These are phyloP conservation scores for Esox masquinongy DNA, from an alignment of 2,797 vertebrate species.

Conservation along the genomic window DNA sequence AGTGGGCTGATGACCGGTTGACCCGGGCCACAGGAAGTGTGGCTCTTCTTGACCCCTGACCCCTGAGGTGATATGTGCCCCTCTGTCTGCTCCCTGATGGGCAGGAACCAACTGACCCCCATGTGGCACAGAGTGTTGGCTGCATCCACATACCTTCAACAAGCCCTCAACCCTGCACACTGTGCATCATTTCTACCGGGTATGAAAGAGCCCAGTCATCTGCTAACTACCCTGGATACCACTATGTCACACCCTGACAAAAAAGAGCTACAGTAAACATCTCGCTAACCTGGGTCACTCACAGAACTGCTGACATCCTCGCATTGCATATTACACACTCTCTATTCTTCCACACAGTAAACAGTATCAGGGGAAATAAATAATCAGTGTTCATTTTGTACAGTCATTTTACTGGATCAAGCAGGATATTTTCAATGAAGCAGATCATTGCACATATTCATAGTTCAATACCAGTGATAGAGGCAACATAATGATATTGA, in stretches of 20 bases:
- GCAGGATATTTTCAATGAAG: not conserved
- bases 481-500: not conserved
- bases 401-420: not conserved
- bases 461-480: not conserved
- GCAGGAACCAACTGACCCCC: not conserved
- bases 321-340: too few relatives aligned
- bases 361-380: not conserved
- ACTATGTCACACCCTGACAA: too few relatives aligned
- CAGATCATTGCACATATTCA: not conserved
- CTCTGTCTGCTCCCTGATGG: not conserved
- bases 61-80: constrained; percentile 53
- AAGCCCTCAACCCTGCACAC: not conserved
- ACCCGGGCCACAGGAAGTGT: constrained; percentile 66
- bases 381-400: not conserved
- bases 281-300: not conserved
- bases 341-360: not conserved
- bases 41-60: constrained; percentile 70
- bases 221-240: not conserved
- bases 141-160: not conserved
- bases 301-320: constrained; percentile 1
- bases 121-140: constrained; percentile 28
- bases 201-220: not conserved
- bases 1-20: constrained; percentile 52
- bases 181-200: not conserved
- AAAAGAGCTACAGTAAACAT: not conserved